These are phyloP conservation scores for Miniopterus natalensis DNA, from an alignment of 2,113 vertebrate genomes.

Conservation along the genomic window DNA sequence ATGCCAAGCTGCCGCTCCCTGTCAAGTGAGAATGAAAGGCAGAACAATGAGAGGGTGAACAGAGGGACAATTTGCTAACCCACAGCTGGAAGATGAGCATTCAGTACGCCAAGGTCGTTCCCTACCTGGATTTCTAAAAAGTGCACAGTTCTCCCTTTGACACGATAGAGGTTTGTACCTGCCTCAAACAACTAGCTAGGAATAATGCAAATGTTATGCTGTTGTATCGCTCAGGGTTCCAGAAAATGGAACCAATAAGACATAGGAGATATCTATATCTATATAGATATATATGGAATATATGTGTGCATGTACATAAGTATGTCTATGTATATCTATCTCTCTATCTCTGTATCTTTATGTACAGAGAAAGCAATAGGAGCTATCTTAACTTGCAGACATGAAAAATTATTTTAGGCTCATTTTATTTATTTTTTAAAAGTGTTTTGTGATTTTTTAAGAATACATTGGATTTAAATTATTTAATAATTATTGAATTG, in stretches of 20 bases:
- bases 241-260: not conserved
- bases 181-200: not conserved
- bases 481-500: not conserved
- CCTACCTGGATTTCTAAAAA: not conserved
- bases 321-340: not conserved
- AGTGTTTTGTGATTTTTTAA: not conserved
- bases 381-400: not conserved
- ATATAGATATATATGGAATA: not conserved
- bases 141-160: not conserved
- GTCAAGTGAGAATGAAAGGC: not conserved
- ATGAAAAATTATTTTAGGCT: not conserved
- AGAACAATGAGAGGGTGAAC: not conserved
- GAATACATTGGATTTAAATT: not conserved
- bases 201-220: not conserved
- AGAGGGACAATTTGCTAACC: not conserved
- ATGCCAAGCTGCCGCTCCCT: conserved; percentile 4
- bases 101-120: not conserved
- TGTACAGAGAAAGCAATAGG: not conserved
- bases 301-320: not conserved
- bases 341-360: not conserved
- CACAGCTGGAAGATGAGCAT: not conserved
- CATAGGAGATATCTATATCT: not conserved
- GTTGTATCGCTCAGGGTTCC: not conserved
- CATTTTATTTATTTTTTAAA: not conserved
- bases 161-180: not conserved